A percentile compares a stretch with the other conserved stretches of the same genome.
phyloP scores from a whole-genome alignment of 2,888 invertebrate genomes.

The Phragmatobia fuliginosa region DNA sequence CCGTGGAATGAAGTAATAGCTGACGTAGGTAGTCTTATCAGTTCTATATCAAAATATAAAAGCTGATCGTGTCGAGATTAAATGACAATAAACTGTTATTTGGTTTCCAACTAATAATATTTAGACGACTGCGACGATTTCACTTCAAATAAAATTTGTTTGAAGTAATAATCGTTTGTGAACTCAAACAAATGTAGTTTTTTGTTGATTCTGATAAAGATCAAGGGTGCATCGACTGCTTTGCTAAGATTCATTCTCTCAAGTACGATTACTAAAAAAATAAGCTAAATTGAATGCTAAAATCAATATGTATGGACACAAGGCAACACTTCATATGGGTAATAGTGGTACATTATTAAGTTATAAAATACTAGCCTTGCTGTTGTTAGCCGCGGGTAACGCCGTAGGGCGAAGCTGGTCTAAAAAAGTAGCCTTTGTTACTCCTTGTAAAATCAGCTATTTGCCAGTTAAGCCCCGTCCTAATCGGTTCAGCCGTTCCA shows the following conservation, averaged over 20 bases:
- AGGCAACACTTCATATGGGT: not conserved
- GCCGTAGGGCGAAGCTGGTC: no score
- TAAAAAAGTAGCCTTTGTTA: no score
- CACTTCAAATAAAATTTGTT: not conserved
- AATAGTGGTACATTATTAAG: no score
- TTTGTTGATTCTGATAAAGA: not conserved
- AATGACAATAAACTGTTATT: not conserved
- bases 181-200: not conserved
- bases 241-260: no score
- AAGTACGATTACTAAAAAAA: no score
- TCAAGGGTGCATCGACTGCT: not conserved
- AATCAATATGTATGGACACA: no score
- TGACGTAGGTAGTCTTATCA: not conserved
- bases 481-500: no score
- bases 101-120: not conserved
- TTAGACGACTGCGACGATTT: not conserved
- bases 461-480: no score
- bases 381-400: no score
- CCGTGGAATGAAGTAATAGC: not conserved
- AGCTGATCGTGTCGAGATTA: not conserved
- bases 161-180: not conserved
- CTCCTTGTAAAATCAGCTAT: no score
- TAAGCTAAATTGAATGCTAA: no score
- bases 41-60: not conserved
- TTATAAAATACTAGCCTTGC: no score